phyloP scores from a whole-genome alignment of 2,113 vertebrate genomes.

The Ceuthmochares aereus region DNA sequence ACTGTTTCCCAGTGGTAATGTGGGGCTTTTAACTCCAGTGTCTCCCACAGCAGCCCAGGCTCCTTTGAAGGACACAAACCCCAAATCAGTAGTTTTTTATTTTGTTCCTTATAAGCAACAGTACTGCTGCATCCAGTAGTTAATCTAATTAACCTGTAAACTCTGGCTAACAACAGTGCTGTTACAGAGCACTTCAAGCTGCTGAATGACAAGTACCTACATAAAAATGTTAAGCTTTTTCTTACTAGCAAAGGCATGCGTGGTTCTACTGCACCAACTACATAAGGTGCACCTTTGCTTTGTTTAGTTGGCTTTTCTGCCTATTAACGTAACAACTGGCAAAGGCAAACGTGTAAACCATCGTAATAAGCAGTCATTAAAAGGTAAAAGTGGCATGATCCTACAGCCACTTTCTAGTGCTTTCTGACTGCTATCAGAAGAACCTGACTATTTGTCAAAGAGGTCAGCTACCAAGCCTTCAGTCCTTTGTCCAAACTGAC shows the following conservation, averaged over 20 bases:
- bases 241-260: neutral
- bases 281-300: neutral
- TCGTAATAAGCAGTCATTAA: neutral
- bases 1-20: neutral
- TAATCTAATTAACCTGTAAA: neutral
- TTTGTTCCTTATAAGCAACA: neutral
- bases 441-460: fast-evolving
- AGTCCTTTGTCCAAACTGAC: neutral
- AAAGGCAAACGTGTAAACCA: neutral
- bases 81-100: neutral
- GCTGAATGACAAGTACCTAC: neutral
- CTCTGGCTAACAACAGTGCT: neutral
- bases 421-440: neutral
- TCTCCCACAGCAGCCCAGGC: neutral
- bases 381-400: neutral
- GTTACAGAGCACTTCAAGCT: neutral
- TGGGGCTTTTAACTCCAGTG: neutral
- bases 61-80: neutral
- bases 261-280: neutral
- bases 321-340: neutral
- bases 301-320: neutral
- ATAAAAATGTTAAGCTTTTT: neutral
- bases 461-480: neutral
- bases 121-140: neutral
- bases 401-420: neutral